phyloP scores from a whole-genome alignment of 1,140 invertebrate species.

The Drosophila saltans region DNA sequence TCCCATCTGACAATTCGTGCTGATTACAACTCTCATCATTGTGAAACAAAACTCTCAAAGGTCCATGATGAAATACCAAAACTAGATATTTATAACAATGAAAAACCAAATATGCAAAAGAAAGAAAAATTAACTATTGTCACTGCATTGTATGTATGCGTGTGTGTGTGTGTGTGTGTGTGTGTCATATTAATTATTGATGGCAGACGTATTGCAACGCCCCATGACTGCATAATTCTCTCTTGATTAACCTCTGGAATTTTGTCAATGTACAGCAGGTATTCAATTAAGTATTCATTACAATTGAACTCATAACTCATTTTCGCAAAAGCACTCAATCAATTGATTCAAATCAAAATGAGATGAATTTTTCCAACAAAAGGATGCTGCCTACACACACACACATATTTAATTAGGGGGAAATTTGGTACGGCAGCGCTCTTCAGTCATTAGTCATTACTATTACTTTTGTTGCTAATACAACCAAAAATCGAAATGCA shows the following conservation, averaged over 20 bases:
- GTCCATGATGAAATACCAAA: neutral
- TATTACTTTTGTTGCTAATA: no score
- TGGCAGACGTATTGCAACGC: neutral
- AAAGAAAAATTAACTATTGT: neutral
- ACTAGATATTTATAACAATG: conserved; percentile 7
- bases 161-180: no score
- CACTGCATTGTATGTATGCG: neutral
- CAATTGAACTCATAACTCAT: conserved; percentile 4
- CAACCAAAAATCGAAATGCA: no score
- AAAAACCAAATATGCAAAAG: neutral
- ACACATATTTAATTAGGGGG: no score
- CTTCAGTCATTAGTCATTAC: no score
- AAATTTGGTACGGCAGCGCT: no score
- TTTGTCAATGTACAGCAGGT: neutral
- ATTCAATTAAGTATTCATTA: conserved; percentile 10
- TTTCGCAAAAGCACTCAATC: neutral
- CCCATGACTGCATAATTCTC: neutral
- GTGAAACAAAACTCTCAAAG: neutral
- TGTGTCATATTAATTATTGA: no score
- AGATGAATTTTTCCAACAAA: neutral
- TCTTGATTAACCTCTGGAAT: neutral
- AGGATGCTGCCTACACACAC: no score
- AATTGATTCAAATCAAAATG: conserved; percentile 2
- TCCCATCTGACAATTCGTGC: neutral
- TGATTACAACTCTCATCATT: conserved; percentile 50